A percentile compares a stretch with the other conserved stretches of the same genome.
These are phyloP conservation scores for Rachycentron canadum DNA, from an alignment of 2,797 vertebrate genomes.

Conservation along the genomic window DNA sequence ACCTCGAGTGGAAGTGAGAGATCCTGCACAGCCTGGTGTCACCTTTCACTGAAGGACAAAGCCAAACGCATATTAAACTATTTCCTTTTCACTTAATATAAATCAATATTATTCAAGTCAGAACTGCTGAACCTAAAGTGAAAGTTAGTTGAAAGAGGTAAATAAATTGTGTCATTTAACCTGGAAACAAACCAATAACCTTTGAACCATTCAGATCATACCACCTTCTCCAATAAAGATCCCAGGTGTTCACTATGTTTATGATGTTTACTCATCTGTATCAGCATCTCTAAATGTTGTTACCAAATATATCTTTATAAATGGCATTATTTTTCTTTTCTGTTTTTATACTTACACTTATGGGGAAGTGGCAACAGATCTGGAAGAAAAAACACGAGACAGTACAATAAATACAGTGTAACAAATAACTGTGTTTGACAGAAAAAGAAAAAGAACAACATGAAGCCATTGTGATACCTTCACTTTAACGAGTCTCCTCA, in stretches of 20 bases:
- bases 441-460: no score
- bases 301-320: neutral
- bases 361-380: no score
- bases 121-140: no score
- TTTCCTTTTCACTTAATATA: neutral
- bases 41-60: neutral
- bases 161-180: neutral
- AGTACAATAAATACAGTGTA: neutral
- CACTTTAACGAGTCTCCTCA: no score
- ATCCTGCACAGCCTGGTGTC: neutral
- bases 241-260: slow-evolving; percentile 34
- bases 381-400: neutral
- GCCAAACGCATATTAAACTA: neutral
- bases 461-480: no score
- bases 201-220: no score
- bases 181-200: no score
- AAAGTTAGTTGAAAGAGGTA: neutral
- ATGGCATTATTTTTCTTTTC: neutral
- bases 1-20: slow-evolving; percentile 14
- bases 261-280: slow-evolving; percentile 16
- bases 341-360: neutral
- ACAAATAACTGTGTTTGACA: neutral
- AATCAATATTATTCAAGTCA: neutral
- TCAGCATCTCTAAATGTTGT: neutral
- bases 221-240: slow-evolving; percentile 12